Conservation (phyloP, 2,113 vertebrate species). For the Prolemur simus region DNA sequence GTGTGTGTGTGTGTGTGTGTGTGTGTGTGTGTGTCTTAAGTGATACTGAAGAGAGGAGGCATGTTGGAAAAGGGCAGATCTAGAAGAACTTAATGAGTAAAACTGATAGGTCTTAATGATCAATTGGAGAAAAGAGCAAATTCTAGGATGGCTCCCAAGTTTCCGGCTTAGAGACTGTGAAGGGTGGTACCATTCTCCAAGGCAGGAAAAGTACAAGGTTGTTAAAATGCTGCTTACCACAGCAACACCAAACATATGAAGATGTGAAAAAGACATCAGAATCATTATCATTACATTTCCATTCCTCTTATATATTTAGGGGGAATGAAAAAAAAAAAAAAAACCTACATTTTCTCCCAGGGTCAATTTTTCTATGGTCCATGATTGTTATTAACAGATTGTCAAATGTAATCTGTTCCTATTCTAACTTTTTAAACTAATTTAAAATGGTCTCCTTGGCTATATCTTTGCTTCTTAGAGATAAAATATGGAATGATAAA, state of each 20-base stretch:
- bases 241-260: background rate
- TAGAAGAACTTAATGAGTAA: background rate
- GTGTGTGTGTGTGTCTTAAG: background rate
- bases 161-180: background rate
- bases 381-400: background rate
- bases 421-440: slow-evolving; percentile 33
- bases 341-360: background rate
- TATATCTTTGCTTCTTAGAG: slow-evolving; percentile 2
- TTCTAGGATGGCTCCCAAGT: background rate
- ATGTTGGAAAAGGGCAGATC: background rate
- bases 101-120: background rate
- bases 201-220: background rate
- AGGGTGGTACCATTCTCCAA: background rate
- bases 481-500: slow-evolving; percentile 10
- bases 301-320: background rate
- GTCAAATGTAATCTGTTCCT: background rate
- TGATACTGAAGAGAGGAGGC: background rate
- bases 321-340: background rate
- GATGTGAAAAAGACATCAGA: background rate
- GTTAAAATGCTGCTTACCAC: background rate
- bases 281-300: background rate
- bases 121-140: background rate
- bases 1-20: accelerated
- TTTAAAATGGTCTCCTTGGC: background rate
- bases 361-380: background rate